Evolutionary conservation across 2,797 vertebrate species (phyloP), one percentile per base, ranked within the genome.

Genomic region (Chromis chromis): DNA sequence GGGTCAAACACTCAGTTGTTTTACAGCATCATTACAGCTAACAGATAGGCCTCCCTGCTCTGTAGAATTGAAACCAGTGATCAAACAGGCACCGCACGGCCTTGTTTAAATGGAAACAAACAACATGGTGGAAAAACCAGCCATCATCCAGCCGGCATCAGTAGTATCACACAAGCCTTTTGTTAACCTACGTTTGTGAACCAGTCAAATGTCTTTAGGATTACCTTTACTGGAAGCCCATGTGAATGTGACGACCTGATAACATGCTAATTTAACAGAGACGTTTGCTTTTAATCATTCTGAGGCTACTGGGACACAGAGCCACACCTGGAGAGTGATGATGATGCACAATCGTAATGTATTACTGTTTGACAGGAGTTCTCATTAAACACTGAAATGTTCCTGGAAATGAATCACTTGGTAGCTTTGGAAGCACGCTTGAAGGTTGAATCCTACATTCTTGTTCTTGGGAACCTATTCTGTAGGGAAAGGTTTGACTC

Each of bases 261-360:
- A 81, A 78, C 27, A 16, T 24, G 14, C 21, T 0, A 36, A 0
- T 8, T 49, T 55, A 11, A 22, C 10, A 17, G 17, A 59, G 33
- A 69, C 28, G 22, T 73, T 74, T 61, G 44, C 17, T 83, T 85
- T 64, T 53, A 46, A 66, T 79, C 46, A 65, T 70, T 65, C 6
- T 60, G 3, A 44, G 66, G 27, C 22, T 6, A 22, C 14, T 39
- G 21, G 27, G 60, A 66, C 36, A 39, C 52, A 12, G 27, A 60
- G 56, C 63, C 14, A 64, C 59, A 24, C 19, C 17, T 5, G 36
- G 27, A 46, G 58, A 75, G 39, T 17, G 39, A 33, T 46, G 36
- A 21, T 10, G 33, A 36, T 31, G 9, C 14, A 39, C 21, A 28
- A n/a, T 66, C 10, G 22, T 22, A 31, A 36, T 27, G 8, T 19